A percentile compares a stretch with the other conserved stretches of the same genome.
Evolutionary conservation across 2,888 invertebrate species (phyloP).

Genomic region (Acanthosepion esculentum): DNA sequence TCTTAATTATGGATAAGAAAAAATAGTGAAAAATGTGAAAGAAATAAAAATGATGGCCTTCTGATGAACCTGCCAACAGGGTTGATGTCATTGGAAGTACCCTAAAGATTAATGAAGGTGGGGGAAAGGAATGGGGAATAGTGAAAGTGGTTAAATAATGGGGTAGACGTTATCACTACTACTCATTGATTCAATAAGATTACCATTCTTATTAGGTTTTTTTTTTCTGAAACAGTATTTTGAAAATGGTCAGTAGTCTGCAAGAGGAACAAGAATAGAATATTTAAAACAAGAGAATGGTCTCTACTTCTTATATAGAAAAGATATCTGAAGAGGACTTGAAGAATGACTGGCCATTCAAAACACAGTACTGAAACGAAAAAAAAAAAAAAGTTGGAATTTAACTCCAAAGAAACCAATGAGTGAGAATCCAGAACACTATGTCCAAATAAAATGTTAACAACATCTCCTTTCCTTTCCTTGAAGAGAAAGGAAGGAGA

Average conservation of each 20-base stretch:
- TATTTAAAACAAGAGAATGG: too few species aligned
- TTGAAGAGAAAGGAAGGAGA: background rate
- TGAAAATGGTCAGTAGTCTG: background rate
- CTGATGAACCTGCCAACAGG: background rate
- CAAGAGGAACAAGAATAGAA: too few species aligned
- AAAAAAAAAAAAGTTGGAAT: background rate
- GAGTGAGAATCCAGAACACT: conserved; percentile 20
- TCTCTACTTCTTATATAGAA: background rate
- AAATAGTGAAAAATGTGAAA: too few species aligned
- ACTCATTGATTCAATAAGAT: background rate
- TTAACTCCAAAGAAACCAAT: background rate
- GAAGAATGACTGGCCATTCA: background rate
- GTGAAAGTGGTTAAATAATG: too few species aligned
- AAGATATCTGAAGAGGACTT: background rate
- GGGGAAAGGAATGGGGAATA: too few species aligned
- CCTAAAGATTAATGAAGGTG: background rate
- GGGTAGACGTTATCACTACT: background rate
- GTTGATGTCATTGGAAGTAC: background rate
- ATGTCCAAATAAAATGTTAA: background rate
- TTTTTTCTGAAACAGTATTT: background rate
- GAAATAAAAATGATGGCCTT: background rate
- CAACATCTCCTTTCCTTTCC: conserved; percentile 7
- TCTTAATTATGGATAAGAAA: too few species aligned
- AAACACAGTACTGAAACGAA: background rate
- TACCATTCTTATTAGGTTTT: background rate